Conservation (phyloP, 2,797 vertebrate genomes). For the Xiphophorus birchmanni region DNA sequence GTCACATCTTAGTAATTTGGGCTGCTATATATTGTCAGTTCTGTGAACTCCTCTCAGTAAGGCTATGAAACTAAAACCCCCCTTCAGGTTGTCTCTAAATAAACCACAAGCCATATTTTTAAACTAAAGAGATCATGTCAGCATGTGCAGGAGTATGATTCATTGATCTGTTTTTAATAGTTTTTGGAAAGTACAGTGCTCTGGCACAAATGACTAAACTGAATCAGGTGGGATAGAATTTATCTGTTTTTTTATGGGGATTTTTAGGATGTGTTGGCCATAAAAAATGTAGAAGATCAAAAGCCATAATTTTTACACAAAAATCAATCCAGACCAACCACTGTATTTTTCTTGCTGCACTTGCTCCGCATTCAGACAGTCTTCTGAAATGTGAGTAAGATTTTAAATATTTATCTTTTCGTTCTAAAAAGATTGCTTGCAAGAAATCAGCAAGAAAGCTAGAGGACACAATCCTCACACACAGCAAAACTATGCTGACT, state of each 20-base stretch:
- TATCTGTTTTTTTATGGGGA: neutral
- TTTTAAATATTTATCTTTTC: neutral
- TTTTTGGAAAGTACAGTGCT: neutral
- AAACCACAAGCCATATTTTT: conserved; percentile 4
- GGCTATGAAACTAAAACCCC: neutral
- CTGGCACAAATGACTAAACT: neutral
- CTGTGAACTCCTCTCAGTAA: conserved; percentile 5
- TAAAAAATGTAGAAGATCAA: neutral
- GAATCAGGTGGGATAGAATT: conserved; percentile 10
- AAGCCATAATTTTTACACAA: neutral
- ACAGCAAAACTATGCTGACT: conserved; percentile 25
- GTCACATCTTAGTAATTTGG: neutral
- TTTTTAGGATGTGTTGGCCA: conserved; percentile 4
- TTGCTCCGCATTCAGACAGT: neutral
- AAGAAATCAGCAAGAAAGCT: conserved; percentile 4
- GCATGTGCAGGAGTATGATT: neutral
- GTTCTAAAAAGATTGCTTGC: neutral
- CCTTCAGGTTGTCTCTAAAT: conserved; percentile 7
- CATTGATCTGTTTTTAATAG: conserved; percentile 16
- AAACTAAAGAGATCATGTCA: conserved; percentile 8
- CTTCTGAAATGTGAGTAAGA: conserved; percentile 4
- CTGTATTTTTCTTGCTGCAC: conserved; percentile 6
- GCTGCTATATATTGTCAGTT: conserved; percentile 1
- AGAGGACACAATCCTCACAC: neutral
- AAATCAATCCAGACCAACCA: conserved; percentile 18